Conservation (phyloP, 2,888 invertebrate species). For the Drosophila percnosoma region DNA sequence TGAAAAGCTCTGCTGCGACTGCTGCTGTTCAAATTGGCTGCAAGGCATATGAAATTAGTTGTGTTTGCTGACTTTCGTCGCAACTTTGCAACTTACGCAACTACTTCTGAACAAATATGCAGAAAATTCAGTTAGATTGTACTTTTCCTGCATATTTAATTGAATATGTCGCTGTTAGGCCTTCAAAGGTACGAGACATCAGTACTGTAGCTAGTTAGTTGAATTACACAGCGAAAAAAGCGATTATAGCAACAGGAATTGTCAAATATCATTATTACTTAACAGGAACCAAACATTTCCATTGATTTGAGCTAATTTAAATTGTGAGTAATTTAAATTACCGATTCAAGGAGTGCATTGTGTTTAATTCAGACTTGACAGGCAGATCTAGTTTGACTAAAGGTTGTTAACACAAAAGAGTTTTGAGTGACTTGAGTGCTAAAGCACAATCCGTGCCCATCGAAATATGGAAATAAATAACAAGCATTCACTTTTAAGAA, state of each 20-base stretch:
- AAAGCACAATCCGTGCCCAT: neutral
- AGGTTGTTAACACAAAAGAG: neutral
- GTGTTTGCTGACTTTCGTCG: conserved; percentile 47
- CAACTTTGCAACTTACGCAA: conserved; percentile 58
- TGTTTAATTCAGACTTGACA: neutral
- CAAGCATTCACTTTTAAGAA: neutral
- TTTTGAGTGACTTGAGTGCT: neutral
- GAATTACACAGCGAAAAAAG: neutral
- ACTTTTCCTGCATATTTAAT: conserved; percentile 61
- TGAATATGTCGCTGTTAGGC: conserved; percentile 58
- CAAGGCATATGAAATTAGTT: conserved; percentile 79
- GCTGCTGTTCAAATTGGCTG: conserved; percentile 52
- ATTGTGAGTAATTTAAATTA: neutral
- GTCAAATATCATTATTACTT: neutral
- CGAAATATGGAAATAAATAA: neutral
- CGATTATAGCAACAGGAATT: neutral
- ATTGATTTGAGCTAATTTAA: neutral
- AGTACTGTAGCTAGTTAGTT: neutral
- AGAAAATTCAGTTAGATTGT: conserved; percentile 49
- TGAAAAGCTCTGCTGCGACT: conserved; percentile 38
- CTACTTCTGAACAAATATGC: conserved; percentile 52
- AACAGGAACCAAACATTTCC: rapidly evolving
- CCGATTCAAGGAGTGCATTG: neutral
- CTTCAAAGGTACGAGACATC: neutral
- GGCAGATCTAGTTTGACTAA: neutral